Conservation (phyloP, 2,888 invertebrate species). For the Phlogophora meticulosa region DNA sequence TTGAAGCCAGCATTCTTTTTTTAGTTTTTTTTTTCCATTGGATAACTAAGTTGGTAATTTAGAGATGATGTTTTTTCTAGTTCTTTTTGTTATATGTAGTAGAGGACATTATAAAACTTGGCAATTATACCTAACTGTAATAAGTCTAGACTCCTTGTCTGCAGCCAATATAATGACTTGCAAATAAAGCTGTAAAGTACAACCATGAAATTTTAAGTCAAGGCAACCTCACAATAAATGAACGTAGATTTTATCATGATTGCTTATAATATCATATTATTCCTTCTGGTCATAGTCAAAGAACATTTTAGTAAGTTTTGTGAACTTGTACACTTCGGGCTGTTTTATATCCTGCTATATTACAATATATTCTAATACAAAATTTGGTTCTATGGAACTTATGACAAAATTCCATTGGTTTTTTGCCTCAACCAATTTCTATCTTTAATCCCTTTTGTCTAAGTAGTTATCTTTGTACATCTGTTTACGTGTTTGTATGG, state of each 20-base stretch:
- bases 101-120: conserved; percentile 21
- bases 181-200: conserved; percentile 54
- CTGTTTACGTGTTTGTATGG: neutral
- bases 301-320: conserved; percentile 25
- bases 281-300: conserved; percentile 41
- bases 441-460: conserved; percentile 5
- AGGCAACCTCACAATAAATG: conserved; percentile 55
- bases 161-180: conserved; percentile 47
- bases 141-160: conserved; percentile 40
- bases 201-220: conserved; percentile 59
- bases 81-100: conserved; percentile 2
- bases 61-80: neutral
- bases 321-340: conserved; percentile 2
- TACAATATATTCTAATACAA: neutral
- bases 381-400: neutral
- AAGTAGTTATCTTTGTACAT: conserved; percentile 9
- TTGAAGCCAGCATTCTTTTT: neutral
- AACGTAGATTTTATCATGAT: conserved; percentile 67
- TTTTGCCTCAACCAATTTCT: neutral
- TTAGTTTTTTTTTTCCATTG: neutral
- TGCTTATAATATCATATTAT: conserved; percentile 56
- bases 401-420: neutral
- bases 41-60: neutral
- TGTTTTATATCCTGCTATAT: neutral
- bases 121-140: conserved; percentile 26